phyloP scores from a whole-genome alignment of 2,113 vertebrate genomes.

The Varanus salvator region DNA sequence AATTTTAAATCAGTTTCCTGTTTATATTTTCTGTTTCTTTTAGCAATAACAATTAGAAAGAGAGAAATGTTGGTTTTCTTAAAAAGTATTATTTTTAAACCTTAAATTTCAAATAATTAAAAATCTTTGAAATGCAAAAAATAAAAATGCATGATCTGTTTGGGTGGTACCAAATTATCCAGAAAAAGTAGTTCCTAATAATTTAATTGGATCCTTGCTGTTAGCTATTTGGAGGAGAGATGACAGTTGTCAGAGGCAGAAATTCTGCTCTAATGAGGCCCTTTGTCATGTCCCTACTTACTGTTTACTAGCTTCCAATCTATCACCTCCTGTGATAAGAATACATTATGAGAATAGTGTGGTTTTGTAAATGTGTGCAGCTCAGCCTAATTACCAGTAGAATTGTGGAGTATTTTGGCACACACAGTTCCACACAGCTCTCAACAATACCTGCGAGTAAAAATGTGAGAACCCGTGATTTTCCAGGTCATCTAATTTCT shows the following conservation, averaged over 20 bases:
- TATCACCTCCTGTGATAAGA: not conserved
- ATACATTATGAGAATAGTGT: conserved; percentile 1
- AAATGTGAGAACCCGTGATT: too few species aligned
- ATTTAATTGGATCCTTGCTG: conserved; percentile 8
- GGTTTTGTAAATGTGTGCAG: not conserved
- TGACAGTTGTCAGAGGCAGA: not conserved
- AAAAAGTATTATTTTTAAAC: too few species aligned
- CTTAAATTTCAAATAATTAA: not conserved
- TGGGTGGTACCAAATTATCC: not conserved
- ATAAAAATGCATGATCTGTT: not conserved
- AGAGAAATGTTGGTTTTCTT: not conserved
- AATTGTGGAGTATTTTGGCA: not conserved
- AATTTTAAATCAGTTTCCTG: not conserved
- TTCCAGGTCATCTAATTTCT: too few species aligned
- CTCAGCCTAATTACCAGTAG: not conserved
- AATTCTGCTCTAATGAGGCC: not conserved
- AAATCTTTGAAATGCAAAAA: not conserved
- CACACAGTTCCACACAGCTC: not conserved
- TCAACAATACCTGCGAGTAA: not conserved
- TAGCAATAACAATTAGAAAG: not conserved
- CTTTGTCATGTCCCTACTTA: not conserved
- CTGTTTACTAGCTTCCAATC: not conserved
- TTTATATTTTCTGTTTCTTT: not conserved
- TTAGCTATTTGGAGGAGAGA: not conserved
- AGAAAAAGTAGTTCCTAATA: not conserved